Base-by-base conservation (phyloP, 2,113 vertebrate genomes). In the Synchiropus splendidus region DNA sequence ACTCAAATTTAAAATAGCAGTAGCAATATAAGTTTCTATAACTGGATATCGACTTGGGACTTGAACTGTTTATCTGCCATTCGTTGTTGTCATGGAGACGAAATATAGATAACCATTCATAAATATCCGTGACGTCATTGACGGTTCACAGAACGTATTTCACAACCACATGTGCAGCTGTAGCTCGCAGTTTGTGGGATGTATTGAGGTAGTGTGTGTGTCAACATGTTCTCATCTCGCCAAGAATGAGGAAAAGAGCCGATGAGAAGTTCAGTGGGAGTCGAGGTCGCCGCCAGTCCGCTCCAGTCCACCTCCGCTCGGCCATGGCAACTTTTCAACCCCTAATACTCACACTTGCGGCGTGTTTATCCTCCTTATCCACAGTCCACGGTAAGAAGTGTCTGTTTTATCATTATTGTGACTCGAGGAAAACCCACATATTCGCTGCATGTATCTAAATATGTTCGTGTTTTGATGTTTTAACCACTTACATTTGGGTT, bases 191-290 rank as follows among this genome's bases (percentile, higher is more conserved):
- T 13, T 9, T 18, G n/a, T 2, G 27, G 31, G 9, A 2, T 38
- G 32, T 16, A 12, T 15, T 32, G 10, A 14, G 12, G 41, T 33
- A 9, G 15, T 35, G 4, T 58, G 4, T 58, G 50, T 40, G 46
- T 54, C 16, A 65, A 34, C 58, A 44, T 10, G 51, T 10, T 45
- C 49, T 12, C 6, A 36, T 53, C 38, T 31, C 37, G 59, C 48
- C 16, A 67, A 69, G 68, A 75, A 71, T 63, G 67, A 75, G 66
- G 74, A 77, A 73, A 67, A 16, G 51, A 39, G 43, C 12, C 14
- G 21, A 0, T 46, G 36, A 31, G 53, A n/a, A 54, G n/a, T 30
- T 9, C 37, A 31, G 12, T 16, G 16, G 9, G 8, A 43, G 2
- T 34, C 42, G 1, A n/a, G 2, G 17, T 9, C n/a, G 12, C 16